Percentiles rank a stretch among this genome's conserved stretches.
phyloP scores from a whole-genome alignment of 2,888 invertebrate species.

The Sinotaia quadrata region DNA sequence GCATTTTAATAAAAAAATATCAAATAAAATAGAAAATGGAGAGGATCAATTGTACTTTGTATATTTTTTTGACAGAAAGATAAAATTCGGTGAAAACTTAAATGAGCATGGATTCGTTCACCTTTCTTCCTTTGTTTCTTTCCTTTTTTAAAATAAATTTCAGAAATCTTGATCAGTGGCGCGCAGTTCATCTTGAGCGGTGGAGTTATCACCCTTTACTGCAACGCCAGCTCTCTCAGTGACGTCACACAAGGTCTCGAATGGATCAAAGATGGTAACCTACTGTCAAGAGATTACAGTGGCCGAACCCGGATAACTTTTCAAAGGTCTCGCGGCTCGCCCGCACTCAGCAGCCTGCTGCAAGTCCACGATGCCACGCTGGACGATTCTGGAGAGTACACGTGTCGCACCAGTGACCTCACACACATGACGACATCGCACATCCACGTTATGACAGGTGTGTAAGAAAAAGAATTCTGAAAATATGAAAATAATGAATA shows the following conservation, averaged over 20 bases:
- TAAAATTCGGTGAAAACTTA: no score
- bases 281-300: constrained; percentile 7
- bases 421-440: constrained; percentile 19
- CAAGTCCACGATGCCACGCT: constrained; percentile 18
- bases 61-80: no score
- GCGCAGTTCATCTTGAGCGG: constrained; percentile 36
- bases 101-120: no score
- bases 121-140: no score
- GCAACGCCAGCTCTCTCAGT: constrained; percentile 36
- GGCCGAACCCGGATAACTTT: constrained; percentile 24
- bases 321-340: neutral
- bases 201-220: constrained; percentile 34
- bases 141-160: no score
- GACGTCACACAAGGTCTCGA: constrained; percentile 26
- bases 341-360: constrained; percentile 12
- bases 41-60: no score
- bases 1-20: no score
- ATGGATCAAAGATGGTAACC: constrained; percentile 41
- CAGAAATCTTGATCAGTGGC: constrained; percentile 42
- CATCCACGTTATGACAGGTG: constrained; percentile 22
- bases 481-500: no score
- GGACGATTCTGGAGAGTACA: constrained; percentile 27
- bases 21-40: no score
- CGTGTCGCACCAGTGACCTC: constrained; percentile 22
- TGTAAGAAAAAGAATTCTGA: no score